Conservation (phyloP, 2,113 vertebrate species). For the Mesocricetus auratus region DNA sequence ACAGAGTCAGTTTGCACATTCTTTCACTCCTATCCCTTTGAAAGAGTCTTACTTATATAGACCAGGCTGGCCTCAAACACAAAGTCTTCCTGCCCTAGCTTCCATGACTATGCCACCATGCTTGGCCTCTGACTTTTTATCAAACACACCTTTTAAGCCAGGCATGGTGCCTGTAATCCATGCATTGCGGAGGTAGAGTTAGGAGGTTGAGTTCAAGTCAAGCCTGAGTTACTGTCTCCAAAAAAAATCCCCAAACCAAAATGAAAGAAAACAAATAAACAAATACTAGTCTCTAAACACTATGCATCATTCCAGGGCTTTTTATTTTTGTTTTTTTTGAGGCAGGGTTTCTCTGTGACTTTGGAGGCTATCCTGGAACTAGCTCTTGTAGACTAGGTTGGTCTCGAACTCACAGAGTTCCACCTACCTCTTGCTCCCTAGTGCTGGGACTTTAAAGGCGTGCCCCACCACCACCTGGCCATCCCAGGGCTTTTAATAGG, state of each 20-base stretch:
- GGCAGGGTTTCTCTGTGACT: too few relatives aligned
- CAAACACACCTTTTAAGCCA: conserved; percentile 19
- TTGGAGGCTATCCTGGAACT: too few relatives aligned
- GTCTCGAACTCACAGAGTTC: too few relatives aligned
- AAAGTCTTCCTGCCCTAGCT: not conserved
- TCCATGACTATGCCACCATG: not conserved
- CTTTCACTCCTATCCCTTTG: not conserved
- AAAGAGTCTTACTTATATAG: not conserved
- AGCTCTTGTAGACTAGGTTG: too few relatives aligned
- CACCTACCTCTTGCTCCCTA: too few relatives aligned
- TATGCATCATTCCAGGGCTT: conserved; percentile 12
- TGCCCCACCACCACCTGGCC: too few relatives aligned
- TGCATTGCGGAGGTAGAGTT: not conserved
- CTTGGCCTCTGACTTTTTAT: not conserved
- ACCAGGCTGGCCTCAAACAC: not conserved
- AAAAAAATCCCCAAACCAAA: not conserved
- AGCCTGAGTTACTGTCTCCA: not conserved
- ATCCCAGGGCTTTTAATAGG: conserved; percentile 24
- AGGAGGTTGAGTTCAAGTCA: not conserved
- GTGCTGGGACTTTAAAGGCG: too few relatives aligned
- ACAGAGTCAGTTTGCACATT: not conserved
- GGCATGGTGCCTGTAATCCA: not conserved
- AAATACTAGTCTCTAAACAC: conserved; percentile 33
- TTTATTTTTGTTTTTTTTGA: too few relatives aligned
- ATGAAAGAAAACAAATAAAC: not conserved